phyloP scores from a whole-genome alignment of 1,140 invertebrate species.

The Phenacoccus solenopsis region DNA sequence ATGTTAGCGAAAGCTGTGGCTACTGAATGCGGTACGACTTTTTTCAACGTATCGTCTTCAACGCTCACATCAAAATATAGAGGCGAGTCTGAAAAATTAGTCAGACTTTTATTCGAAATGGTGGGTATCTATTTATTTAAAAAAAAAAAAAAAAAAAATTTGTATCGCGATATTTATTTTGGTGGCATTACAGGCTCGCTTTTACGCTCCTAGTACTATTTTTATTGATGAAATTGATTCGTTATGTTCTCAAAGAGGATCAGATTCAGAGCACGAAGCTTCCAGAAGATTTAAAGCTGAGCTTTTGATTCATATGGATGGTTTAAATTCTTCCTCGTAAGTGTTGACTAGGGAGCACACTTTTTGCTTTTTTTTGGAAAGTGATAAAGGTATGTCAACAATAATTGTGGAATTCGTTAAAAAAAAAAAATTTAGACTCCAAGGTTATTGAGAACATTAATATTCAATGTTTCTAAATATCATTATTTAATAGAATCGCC shows the following conservation, averaged over 20 bases:
- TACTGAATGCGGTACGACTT: conserved; percentile 64
- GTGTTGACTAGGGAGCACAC: too few relatives aligned
- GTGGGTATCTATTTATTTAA: too few relatives aligned
- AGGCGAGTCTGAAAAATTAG: conserved; percentile 62
- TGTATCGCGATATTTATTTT: too few relatives aligned
- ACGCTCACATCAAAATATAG: conserved; percentile 59
- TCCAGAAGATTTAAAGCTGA: conserved; percentile 57
- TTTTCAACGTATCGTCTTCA: conserved; percentile 57
- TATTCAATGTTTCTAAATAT: too few relatives aligned
- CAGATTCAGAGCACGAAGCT: conserved; percentile 55
- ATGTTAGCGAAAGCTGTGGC: conserved; percentile 97
- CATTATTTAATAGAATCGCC: too few relatives aligned
- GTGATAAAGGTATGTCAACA: too few relatives aligned
- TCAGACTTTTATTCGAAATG: conserved; percentile 57
- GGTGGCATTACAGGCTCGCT: conserved; percentile 40
- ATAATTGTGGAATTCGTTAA: too few relatives aligned
- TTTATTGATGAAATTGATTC: conserved; percentile 65
- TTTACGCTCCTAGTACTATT: conserved; percentile 57
- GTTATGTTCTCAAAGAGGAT: conserved; percentile 48
- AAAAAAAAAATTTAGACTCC: too few relatives aligned
- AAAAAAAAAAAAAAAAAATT: too few relatives aligned
- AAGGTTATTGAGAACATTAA: too few relatives aligned
- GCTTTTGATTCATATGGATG: conserved; percentile 61
- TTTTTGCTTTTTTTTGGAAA: too few relatives aligned
- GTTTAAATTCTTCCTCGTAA: conserved; percentile 32